These are phyloP conservation scores for Hemicrepidius hirtus DNA, from an alignment of 2,888 invertebrate genomes.

Conservation along the genomic window DNA sequence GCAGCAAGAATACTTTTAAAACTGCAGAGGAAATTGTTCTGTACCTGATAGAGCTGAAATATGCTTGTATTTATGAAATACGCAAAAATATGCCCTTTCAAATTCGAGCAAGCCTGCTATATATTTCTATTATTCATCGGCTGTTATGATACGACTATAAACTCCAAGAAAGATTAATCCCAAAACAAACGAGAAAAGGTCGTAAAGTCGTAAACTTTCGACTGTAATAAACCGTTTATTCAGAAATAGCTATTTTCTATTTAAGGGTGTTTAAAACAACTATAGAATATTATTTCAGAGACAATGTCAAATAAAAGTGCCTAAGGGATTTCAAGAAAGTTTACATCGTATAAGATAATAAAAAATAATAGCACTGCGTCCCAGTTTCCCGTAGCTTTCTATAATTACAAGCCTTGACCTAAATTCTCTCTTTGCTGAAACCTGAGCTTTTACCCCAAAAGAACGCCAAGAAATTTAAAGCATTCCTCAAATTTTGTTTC, in stretches of 20 bases:
- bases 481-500: conserved; percentile 3
- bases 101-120: no score
- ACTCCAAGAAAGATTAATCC: no score
- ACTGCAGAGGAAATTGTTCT: no score
- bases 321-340: neutral
- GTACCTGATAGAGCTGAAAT: no score
- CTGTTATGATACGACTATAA: no score
- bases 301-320: conserved; percentile 23
- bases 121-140: no score
- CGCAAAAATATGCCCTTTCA: no score
- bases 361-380: conserved; percentile 20
- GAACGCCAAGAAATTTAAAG: conserved; percentile 8
- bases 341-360: conserved; percentile 25
- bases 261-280: conserved; percentile 5
- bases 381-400: conserved; percentile 22
- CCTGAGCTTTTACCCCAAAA: conserved; percentile 24
- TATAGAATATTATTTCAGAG: neutral
- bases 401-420: conserved; percentile 28
- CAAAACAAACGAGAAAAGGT: no score
- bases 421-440: conserved; percentile 17
- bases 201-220: neutral
- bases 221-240: neutral
- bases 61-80: no score
- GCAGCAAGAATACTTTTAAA: no score
- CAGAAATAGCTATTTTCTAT: conserved; percentile 6